Evolutionary conservation across 2,888 invertebrate species (phyloP).

Genomic region (Ctena decussata): DNA sequence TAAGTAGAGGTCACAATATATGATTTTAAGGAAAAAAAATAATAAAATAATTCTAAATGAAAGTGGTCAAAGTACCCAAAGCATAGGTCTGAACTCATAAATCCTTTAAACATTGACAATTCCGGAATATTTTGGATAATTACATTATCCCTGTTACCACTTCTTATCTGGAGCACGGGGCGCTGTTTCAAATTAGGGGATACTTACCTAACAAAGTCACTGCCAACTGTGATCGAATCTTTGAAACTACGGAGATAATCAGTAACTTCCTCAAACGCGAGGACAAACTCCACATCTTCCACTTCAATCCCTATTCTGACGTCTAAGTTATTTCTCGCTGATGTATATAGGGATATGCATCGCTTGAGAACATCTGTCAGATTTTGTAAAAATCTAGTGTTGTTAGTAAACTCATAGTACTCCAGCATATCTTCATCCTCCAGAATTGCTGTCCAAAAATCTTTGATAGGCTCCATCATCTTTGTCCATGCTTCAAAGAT

Average conservation of each 20-base stretch:
- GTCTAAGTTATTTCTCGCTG: slow-evolving; percentile 57
- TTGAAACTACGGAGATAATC: slow-evolving; percentile 60
- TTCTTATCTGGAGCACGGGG: too few relatives aligned
- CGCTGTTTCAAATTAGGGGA: neutral
- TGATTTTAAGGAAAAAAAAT: too few relatives aligned
- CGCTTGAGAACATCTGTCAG: slow-evolving; percentile 37
- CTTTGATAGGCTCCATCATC: slow-evolving; percentile 44
- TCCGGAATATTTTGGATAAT: too few relatives aligned
- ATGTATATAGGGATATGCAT: neutral
- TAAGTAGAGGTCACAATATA: too few relatives aligned
- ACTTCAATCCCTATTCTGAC: slow-evolving; percentile 65
- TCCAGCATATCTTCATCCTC: slow-evolving; percentile 72
- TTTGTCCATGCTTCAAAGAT: slow-evolving; percentile 72
- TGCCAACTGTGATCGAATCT: slow-evolving; percentile 66
- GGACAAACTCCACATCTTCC: slow-evolving; percentile 69
- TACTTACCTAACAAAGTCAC: slow-evolving; percentile 69
- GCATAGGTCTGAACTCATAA: too few relatives aligned
- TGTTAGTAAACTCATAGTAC: slow-evolving; percentile 71
- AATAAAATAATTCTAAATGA: too few relatives aligned
- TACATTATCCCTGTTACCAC: too few relatives aligned
- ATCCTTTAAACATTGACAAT: too few relatives aligned
- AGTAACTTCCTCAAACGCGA: slow-evolving; percentile 60
- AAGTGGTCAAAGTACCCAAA: too few relatives aligned
- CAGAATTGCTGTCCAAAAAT: slow-evolving; percentile 72
- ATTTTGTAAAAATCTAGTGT: slow-evolving; percentile 62